Evolutionary conservation across 1,140 invertebrate species (phyloP), one percentile per base, ranked within the genome.

Genomic region (Zaprionus nigranus): DNA sequence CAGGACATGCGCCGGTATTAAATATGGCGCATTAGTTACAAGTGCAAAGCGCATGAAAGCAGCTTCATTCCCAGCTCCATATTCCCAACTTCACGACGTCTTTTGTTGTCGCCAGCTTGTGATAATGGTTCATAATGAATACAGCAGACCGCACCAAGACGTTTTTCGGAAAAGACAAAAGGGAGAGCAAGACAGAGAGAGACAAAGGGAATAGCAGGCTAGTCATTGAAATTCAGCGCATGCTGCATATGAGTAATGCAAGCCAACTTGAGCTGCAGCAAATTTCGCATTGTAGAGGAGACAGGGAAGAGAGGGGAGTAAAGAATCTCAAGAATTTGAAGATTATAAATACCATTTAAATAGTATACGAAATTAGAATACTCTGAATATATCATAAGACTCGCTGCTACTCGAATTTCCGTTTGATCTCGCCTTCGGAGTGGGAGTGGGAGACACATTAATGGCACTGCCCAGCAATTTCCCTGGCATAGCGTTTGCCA

Each of bases 121-220:
- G 84, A 84, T 90, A 88, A 88, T 88, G 84, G 85, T 68, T 84
- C 84, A 88, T 90, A 90, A 88, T 88, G 84, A 88, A 88, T 84
- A 86, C 73, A 83, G 71, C 60, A 70, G 73, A 69, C 83, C 83
- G 74, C 83, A 88, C 61, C 53, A 83, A 83, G 83, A 83, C 76
- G 69, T 61, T 69, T 80, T 78, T 80, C 56, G 38, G 12, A 66
- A 22, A 46, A 53, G 26, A 20, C 57, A 22, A 15, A 30, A 30
- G 34, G 24, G 30, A 34, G 30, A 34, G 30, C 30, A 34, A 17
- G 24, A 43, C 20, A 60, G 36, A 46, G 49, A 54, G 66, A 61
- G 28, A 53, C 59, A 54, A 72, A 65, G 22, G 28, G 22, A 24
- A 61, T 69, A 51, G 64, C 60, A 38, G 62, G n/a, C 61, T 65